Percentiles rank a stretch among this genome's conserved stretches.
These are phyloP conservation scores for Eciton burchellii DNA, from an alignment of 1,140 invertebrate species.

Conservation along the genomic window DNA sequence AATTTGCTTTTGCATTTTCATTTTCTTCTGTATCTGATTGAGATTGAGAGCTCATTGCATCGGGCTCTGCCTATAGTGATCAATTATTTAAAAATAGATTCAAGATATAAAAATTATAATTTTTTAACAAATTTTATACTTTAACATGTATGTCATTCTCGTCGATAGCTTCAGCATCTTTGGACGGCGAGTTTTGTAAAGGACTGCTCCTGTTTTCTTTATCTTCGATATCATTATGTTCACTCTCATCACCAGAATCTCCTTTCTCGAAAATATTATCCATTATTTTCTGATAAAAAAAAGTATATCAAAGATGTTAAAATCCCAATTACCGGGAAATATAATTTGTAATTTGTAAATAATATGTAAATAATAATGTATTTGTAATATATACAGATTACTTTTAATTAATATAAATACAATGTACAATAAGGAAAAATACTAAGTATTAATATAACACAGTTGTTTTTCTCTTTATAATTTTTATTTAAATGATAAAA, in stretches of 20 bases:
- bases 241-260: constrained; percentile 77
- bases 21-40: constrained; percentile 73
- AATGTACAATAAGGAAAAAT: not conserved
- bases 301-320: not conserved
- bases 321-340: not conserved
- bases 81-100: not conserved
- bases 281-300: constrained; percentile 63
- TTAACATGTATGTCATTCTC: constrained; percentile 60
- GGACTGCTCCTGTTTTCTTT: constrained; percentile 60
- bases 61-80: constrained; percentile 64
- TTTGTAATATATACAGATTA: not conserved
- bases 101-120: not conserved
- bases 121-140: constrained; percentile 38
- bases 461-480: not conserved
- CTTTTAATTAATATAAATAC: not conserved
- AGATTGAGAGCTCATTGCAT: constrained; percentile 71
- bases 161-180: constrained; percentile 66
- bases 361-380: constrained; percentile 5
- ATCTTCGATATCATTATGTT: constrained; percentile 62
- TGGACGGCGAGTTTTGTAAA: constrained; percentile 55
- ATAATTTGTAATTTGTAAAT: constrained; percentile 5
- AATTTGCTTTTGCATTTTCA: constrained; percentile 37
- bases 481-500: not conserved
- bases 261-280: constrained; percentile 80
- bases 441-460: not conserved